phyloP scores from a whole-genome alignment of 2,113 vertebrate species.

The Poecile atricapillus region DNA sequence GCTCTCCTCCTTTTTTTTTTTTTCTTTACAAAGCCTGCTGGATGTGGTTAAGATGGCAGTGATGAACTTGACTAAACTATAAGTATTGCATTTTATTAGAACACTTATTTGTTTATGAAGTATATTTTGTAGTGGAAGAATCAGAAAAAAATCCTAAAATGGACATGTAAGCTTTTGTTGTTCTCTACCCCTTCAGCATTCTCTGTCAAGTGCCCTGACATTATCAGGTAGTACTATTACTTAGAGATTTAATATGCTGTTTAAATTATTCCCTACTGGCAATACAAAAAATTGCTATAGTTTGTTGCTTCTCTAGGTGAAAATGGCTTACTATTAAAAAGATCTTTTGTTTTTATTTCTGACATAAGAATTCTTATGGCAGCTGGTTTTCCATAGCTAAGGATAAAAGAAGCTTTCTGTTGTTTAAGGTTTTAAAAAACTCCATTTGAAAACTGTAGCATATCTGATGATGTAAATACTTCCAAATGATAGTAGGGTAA shows the following conservation, averaged over 20 bases:
- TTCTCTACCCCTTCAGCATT: background rate
- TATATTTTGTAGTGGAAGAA: background rate
- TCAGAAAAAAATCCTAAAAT: background rate
- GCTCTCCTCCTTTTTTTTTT: background rate
- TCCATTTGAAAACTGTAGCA: background rate
- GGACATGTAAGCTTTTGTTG: background rate
- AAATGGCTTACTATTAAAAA: background rate
- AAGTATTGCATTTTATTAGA: background rate
- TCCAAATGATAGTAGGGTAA: background rate
- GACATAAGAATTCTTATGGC: background rate
- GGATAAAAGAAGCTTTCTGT: background rate
- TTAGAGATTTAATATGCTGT: background rate
- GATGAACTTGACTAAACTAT: background rate
- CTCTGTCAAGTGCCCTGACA: background rate
- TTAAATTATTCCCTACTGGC: background rate
- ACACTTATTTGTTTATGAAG: background rate
- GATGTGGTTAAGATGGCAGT: background rate
- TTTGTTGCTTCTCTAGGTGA: background rate
- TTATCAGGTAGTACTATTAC: background rate
- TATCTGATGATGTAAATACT: background rate
- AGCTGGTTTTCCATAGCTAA: background rate
- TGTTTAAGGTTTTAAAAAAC: background rate
- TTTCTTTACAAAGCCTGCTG: background rate
- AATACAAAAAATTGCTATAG: background rate
- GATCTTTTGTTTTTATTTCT: background rate